Evolutionary conservation across 1,140 invertebrate genomes (phyloP).

Genomic region (Drosophila melanogaster): DNA sequence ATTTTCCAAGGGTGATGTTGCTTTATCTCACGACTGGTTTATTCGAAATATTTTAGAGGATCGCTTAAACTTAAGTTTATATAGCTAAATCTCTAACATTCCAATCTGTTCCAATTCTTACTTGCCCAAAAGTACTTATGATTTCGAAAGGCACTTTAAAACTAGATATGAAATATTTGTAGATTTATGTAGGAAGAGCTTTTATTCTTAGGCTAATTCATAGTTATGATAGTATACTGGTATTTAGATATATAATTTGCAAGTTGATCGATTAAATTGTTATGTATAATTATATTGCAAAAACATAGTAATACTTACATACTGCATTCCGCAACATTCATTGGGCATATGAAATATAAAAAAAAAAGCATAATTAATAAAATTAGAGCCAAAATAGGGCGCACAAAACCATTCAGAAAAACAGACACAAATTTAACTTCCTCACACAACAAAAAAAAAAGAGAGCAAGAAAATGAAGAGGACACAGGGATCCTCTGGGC

Average conservation of each 20-base stretch:
- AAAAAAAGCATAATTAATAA: conserved; percentile 32
- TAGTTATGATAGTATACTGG: too few relatives aligned
- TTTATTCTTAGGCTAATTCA: background rate
- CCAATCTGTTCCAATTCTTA: too few relatives aligned
- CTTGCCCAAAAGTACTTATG: too few relatives aligned
- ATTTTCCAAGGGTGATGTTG: background rate
- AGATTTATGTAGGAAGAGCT: too few relatives aligned
- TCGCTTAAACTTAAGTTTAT: background rate
- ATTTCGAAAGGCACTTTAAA: too few relatives aligned
- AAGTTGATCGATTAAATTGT: too few relatives aligned
- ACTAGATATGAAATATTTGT: too few relatives aligned
- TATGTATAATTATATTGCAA: too few relatives aligned
- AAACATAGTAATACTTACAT: conserved; percentile 46
- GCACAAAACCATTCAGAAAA: conserved; percentile 20
- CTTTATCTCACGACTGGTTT: background rate
- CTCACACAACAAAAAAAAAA: conserved; percentile 1
- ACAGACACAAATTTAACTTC: conserved; percentile 38
- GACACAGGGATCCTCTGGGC: conserved; percentile 3
- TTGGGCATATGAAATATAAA: conserved; percentile 21
- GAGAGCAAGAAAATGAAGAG: too few relatives aligned
- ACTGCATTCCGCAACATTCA: conserved; percentile 18
- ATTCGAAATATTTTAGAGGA: background rate
- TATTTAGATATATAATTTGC: too few relatives aligned
- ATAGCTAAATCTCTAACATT: too few relatives aligned
- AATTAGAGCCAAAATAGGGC: conserved; percentile 5